phyloP scores from a whole-genome alignment of 1,140 invertebrate species.

The Galleria mellonella region DNA sequence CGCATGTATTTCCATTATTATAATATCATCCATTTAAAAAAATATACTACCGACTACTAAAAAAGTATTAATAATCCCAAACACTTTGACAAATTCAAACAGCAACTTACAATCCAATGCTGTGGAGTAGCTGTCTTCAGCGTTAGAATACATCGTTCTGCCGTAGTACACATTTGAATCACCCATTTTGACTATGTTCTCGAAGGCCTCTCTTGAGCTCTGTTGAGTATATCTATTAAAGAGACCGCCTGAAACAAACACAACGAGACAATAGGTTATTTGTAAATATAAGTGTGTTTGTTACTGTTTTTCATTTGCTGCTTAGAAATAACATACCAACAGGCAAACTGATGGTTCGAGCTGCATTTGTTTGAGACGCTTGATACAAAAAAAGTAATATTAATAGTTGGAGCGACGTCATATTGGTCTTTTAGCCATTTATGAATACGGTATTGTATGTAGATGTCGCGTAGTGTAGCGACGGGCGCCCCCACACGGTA shows the following conservation, averaged over 20 bases:
- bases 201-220: slow-evolving; percentile 37
- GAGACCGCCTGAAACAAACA: slow-evolving; percentile 39
- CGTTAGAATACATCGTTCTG: slow-evolving; percentile 25
- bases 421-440: slow-evolving; percentile 9
- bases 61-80: background rate
- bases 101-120: slow-evolving; percentile 48
- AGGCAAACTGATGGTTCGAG: slow-evolving; percentile 19
- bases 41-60: too few relatives aligned
- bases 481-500: slow-evolving; percentile 38
- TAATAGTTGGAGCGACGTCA: background rate
- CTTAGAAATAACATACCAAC: slow-evolving; percentile 22
- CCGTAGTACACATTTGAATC: slow-evolving; percentile 35
- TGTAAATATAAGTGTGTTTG: background rate
- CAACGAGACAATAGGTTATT: slow-evolving; percentile 17
- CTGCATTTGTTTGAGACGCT: slow-evolving; percentile 1
- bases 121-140: slow-evolving; percentile 46
- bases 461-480: slow-evolving; percentile 22
- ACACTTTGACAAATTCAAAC: background rate
- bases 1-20: too few relatives aligned
- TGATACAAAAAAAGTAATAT: background rate
- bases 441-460: slow-evolving; percentile 15
- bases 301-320: background rate
- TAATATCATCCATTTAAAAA: too few relatives aligned
- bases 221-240: slow-evolving; percentile 38
- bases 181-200: slow-evolving; percentile 30